phyloP scores from a whole-genome alignment of 1,140 invertebrate genomes.

The Cardiocondyla obscurior region DNA sequence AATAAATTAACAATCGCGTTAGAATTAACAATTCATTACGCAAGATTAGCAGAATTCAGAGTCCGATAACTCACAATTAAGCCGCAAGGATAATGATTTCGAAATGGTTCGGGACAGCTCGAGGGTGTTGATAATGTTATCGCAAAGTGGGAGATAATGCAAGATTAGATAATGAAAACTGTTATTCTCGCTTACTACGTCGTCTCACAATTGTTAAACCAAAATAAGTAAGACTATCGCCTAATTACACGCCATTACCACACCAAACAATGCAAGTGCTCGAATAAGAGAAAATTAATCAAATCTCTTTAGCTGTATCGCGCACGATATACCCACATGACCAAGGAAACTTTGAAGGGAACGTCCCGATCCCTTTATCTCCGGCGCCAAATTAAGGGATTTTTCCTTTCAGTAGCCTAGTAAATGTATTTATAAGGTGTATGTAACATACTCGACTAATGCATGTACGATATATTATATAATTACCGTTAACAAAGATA shows the following conservation, averaged over 20 bases:
- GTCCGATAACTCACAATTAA: neutral
- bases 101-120: neutral
- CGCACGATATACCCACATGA: neutral
- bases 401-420: slow-evolving; percentile 21
- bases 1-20: neutral
- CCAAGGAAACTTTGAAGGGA: slow-evolving; percentile 40
- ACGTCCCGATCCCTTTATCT: slow-evolving; percentile 9
- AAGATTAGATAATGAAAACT: slow-evolving; percentile 1
- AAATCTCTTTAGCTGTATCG: slow-evolving; percentile 42
- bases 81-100: neutral
- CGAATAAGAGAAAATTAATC: slow-evolving; percentile 36
- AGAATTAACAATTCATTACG: slow-evolving; percentile 9
- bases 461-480: slow-evolving; percentile 26
- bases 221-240: slow-evolving; percentile 13
- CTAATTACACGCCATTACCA: neutral
- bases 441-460: slow-evolving; percentile 73
- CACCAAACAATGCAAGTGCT: slow-evolving; percentile 28
- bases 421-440: slow-evolving; percentile 59
- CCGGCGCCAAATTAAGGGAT: slow-evolving; percentile 23
- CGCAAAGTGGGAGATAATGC: neutral
- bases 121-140: neutral
- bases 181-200: neutral
- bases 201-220: slow-evolving; percentile 8
- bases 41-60: neutral
- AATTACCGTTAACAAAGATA: slow-evolving; percentile 52